Evolutionary conservation across 2,113 vertebrate species (phyloP), one percentile per base, ranked within the genome.

Genomic region (Saccopteryx leptura): DNA sequence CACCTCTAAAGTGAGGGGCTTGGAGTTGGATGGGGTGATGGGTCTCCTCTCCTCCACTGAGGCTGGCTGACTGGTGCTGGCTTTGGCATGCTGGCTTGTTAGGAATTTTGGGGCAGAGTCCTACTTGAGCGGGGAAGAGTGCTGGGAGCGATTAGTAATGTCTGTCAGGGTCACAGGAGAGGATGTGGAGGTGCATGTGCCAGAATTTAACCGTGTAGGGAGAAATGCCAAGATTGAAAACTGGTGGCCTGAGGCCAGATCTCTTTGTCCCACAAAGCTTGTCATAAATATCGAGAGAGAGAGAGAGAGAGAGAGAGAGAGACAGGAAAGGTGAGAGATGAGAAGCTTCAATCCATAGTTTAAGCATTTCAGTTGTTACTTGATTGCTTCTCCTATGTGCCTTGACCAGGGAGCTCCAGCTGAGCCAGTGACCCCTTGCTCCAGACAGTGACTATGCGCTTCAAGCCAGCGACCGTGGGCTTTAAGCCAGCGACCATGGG

Each of bases 111-210:
- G 66, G 56, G 61, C n/a, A 33, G 39, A 66, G 39, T 21, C 46
- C 71, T 39, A 7, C 46, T 8, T 4, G 9, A 18, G 50, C 21
- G 7, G 46, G 58, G 48, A 13, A 12, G 63, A 24, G 26, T 14
- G 4, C 24, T 15, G 31, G 63, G 65, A 88, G 56, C 0, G 0
- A 85, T 33, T 21, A 68, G 74, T 50, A 2, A 31, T 33, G 83
- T 65, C 94, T 69, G 21, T 83, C 60, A 28, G n/a, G 63, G 58
- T 5, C 52, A 7, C 0, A 7, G 21, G n/a, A 13, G 28, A 5
- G 48, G 1, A 14, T 2, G 4, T 14, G 14, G 48, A 11, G 63
- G 54, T 4, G 46, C 0, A 11, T 0, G 0, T 10, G 7, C 39
- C 50, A 10, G 75, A 75, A 72, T 23, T 24, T 15, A 21, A 56